Conservation (phyloP, 2,797 vertebrate species). For the Coendou prehensilis region DNA sequence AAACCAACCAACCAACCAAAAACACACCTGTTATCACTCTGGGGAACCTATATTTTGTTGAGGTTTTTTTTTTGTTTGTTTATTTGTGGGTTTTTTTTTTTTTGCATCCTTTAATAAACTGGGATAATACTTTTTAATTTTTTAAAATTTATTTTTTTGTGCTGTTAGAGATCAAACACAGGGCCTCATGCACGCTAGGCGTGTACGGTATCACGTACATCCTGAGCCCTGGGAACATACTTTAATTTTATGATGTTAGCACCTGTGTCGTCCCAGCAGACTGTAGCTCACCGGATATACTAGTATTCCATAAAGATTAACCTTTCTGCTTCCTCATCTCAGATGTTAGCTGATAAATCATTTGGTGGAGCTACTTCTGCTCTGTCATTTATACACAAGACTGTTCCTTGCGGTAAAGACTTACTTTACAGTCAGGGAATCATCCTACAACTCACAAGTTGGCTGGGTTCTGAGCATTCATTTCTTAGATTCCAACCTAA, state of each 20-base stretch:
- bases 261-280: not conserved
- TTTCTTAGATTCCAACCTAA: not conserved
- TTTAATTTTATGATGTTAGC: not conserved
- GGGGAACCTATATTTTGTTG: not conserved
- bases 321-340: not conserved
- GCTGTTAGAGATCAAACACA: not conserved
- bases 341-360: not conserved
- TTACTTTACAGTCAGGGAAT: not conserved
- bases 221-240: not conserved
- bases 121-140: not conserved
- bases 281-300: not conserved
- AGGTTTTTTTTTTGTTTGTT: too few relatives aligned
- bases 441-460: accelerated
- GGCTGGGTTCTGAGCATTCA: not conserved
- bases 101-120: not conserved
- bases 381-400: not conserved
- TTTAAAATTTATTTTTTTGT: not conserved
- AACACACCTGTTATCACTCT: accelerated
- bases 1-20: not conserved
- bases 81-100: too few relatives aligned
- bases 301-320: accelerated
- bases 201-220: not conserved
- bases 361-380: not conserved
- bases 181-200: not conserved
- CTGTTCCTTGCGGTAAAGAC: not conserved